phyloP scores from a whole-genome alignment of 2,797 vertebrate species.

The Trachops cirrhosus region DNA sequence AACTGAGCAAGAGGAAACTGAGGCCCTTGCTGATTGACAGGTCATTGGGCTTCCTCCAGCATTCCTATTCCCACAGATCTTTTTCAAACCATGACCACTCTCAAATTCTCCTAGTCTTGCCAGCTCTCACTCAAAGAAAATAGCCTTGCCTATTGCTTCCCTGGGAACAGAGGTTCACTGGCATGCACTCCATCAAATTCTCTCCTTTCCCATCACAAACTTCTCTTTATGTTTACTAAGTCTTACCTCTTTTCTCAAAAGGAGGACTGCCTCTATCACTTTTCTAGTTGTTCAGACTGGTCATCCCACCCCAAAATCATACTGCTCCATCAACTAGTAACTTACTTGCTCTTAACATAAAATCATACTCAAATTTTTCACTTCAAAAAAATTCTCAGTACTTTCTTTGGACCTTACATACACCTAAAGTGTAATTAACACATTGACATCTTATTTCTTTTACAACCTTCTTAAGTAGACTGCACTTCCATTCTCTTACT shows the following conservation, averaged over 20 bases:
- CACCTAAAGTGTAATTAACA: not conserved
- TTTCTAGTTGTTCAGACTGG: not conserved
- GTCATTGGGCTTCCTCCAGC: not conserved
- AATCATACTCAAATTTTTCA: not conserved
- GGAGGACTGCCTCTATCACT: not conserved
- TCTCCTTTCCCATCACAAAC: not conserved
- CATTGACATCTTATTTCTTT: not conserved
- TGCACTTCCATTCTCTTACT: not conserved
- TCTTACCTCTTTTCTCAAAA: not conserved
- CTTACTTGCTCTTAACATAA: not conserved
- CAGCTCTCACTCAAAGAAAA: conserved; percentile 15
- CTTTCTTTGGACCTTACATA: not conserved
- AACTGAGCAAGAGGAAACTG: conserved; percentile 30
- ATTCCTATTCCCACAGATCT: not conserved
- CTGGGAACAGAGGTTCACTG: not conserved
- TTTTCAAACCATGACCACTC: not conserved
- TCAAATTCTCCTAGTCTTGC: not conserved
- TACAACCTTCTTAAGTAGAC: not conserved
- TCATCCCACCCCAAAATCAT: not conserved
- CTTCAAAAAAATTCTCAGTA: not conserved
- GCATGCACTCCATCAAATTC: not conserved
- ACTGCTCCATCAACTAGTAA: not conserved
- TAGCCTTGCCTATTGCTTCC: not conserved
- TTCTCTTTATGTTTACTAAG: not conserved
- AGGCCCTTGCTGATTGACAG: conserved; percentile 1